Percentiles rank a stretch among this genome's conserved stretches.
Conservation (phyloP, 2,888 invertebrate species). For the Calameuta filiformis region DNA sequence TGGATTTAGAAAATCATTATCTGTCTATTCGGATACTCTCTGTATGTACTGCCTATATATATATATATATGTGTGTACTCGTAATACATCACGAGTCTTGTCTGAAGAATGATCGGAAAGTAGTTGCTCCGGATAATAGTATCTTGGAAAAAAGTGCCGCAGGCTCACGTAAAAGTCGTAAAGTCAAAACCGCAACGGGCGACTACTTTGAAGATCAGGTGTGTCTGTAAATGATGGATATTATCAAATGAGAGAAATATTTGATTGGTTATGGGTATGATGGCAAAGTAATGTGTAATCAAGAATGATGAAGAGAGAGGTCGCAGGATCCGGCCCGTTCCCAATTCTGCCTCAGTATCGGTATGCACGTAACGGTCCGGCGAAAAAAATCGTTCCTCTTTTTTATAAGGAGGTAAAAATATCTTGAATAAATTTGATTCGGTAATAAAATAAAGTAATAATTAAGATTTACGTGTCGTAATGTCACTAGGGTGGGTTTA, state of each 20-base stretch:
- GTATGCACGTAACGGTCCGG: background rate
- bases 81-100: background rate
- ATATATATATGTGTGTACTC: background rate
- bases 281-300: background rate
- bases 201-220: background rate
- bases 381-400: background rate
- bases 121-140: background rate
- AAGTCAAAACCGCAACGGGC: background rate
- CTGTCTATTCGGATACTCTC: too few species aligned
- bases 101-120: background rate
- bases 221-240: background rate
- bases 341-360: background rate
- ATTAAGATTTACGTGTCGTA: background rate
- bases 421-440: background rate
- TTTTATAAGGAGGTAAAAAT: background rate
- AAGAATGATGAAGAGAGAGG: background rate
- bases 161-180: background rate
- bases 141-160: background rate
- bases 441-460: background rate
- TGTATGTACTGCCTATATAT: too few species aligned
- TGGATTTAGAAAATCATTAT: too few species aligned
- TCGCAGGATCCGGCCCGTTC: constrained; percentile 3
- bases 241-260: background rate
- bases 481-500: background rate
- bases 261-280: background rate